These are phyloP conservation scores for Coreius guichenoti DNA, from an alignment of 2,797 vertebrate species.

Conservation along the genomic window DNA sequence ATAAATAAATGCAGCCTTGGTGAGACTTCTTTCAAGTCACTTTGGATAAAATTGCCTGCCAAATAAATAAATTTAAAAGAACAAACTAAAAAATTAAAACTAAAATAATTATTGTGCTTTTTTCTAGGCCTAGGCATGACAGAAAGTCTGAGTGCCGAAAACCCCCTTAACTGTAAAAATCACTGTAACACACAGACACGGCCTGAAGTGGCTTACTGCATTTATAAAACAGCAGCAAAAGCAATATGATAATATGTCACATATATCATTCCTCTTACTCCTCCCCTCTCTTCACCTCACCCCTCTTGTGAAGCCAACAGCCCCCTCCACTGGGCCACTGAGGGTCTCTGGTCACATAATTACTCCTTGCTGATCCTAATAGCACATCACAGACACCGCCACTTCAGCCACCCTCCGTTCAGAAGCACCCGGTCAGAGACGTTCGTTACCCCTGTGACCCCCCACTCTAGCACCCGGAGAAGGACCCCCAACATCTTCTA, in stretches of 20 bases:
- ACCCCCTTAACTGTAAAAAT: conserved; percentile 1
- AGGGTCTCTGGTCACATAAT: conserved; percentile 78
- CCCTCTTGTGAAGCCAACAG: conserved; percentile 37
- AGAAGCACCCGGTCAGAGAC: conserved; percentile 72
- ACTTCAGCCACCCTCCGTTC: conserved; percentile 79
- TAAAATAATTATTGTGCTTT: neutral
- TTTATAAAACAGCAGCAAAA: conserved; percentile 22
- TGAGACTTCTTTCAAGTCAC: neutral
- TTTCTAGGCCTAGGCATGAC: neutral
- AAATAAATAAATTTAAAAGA: neutral
- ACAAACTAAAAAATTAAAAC: neutral
- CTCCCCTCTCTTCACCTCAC: conserved; percentile 47
- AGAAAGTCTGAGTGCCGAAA: neutral
- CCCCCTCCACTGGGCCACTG: conserved; percentile 43
- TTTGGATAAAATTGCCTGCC: neutral
- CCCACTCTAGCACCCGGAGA: conserved; percentile 65
- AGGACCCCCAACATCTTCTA: conserved; percentile 53
- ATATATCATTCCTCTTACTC: conserved; percentile 59
- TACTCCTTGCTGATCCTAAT: conserved; percentile 85
- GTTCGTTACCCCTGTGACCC: conserved; percentile 80
- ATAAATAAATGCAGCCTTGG: neutral
- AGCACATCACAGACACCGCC: conserved; percentile 80
- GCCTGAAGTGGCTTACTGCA: neutral
- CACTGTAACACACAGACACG: neutral
- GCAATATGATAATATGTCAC: conserved; percentile 30